Percentiles rank a stretch among this genome's conserved stretches.
phyloP scores from a whole-genome alignment of 2,113 vertebrate species.

The Balaenoptera acutorostrata region DNA sequence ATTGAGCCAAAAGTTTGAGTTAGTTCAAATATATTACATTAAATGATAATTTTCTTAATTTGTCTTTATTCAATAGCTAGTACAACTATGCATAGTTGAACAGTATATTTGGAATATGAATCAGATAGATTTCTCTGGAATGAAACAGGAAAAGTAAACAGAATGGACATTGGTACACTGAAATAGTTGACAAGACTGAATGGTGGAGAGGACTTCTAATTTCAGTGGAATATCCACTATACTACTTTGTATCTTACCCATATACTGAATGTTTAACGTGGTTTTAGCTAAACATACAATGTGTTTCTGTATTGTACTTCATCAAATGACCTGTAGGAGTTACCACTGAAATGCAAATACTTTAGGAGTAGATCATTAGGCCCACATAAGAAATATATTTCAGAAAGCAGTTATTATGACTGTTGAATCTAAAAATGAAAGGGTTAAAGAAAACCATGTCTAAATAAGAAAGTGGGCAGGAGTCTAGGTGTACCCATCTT shows the following conservation, averaged over 20 bases:
- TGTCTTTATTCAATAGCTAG: background rate
- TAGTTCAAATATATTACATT: background rate
- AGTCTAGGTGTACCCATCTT: background rate
- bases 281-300: background rate
- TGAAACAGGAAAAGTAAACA: constrained; percentile 3
- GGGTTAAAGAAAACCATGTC: background rate
- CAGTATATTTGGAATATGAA: background rate
- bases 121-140: background rate
- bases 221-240: constrained; percentile 39
- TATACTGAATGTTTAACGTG: constrained; percentile 43
- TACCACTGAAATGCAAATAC: background rate
- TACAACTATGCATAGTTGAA: background rate
- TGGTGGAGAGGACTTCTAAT: background rate
- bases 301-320: background rate
- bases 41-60: background rate
- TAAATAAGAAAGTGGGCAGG: background rate
- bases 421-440: background rate
- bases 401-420: background rate
- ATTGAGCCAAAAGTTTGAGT: background rate
- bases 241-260: background rate
- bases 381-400: background rate
- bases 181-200: background rate
- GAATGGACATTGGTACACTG: background rate
- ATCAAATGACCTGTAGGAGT: background rate
- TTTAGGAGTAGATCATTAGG: background rate